phyloP scores from a whole-genome alignment of 2,888 invertebrate genomes.

The Tipula confusa region DNA sequence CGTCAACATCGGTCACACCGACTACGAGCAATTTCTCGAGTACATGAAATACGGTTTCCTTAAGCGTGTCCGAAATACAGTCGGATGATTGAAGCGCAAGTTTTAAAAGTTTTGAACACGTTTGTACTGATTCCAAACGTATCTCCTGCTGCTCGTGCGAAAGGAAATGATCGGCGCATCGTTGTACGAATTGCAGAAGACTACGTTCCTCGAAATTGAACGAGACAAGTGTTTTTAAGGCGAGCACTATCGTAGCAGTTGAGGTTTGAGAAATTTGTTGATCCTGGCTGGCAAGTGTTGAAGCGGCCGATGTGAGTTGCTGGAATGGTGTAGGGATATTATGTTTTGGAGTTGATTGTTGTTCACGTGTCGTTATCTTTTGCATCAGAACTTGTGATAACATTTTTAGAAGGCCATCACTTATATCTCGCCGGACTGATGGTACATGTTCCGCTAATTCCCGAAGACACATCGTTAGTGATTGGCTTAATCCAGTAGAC shows the following conservation, averaged over 20 bases:
- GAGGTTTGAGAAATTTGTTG: conserved; percentile 49
- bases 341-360: conserved; percentile 63
- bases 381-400: conserved; percentile 87
- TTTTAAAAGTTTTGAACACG: conserved; percentile 83
- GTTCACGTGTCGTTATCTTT: conserved; percentile 61
- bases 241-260: conserved; percentile 80
- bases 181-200: conserved; percentile 83
- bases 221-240: conserved; percentile 85
- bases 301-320: conserved; percentile 42
- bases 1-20: conserved; percentile 92
- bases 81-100: conserved; percentile 66
- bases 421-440: conserved; percentile 80
- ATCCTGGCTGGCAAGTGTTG: conserved; percentile 44
- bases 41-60: conserved; percentile 85
- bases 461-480: conserved; percentile 83
- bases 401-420: conserved; percentile 87
- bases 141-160: conserved; percentile 89
- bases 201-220: conserved; percentile 90
- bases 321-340: conserved; percentile 47
- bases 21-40: conserved; percentile 85
- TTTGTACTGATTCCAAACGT: conserved; percentile 88
- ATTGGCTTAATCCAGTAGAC: conserved; percentile 83
- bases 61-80: conserved; percentile 73
- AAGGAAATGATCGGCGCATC: conserved; percentile 88
- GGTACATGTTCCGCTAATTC: conserved; percentile 88